Percentiles rank a stretch among this genome's conserved stretches.
Conservation (phyloP, 2,888 invertebrate species). For the Acleris cristana region DNA sequence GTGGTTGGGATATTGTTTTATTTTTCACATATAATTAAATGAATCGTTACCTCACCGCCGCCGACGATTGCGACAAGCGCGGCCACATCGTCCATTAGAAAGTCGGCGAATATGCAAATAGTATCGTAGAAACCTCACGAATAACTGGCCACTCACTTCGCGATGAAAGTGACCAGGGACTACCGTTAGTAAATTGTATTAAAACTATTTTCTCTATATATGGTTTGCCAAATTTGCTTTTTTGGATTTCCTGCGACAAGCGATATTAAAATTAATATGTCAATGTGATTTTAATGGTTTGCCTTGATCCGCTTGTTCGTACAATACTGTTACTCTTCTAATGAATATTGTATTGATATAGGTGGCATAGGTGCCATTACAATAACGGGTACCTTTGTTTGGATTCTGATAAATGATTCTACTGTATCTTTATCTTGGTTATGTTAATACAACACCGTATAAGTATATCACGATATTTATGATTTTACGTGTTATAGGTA, state of each 20-base stretch:
- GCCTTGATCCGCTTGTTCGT: too few relatives aligned
- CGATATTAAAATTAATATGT: neutral
- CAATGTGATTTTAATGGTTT: neutral
- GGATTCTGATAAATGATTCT: too few relatives aligned
- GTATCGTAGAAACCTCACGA: slow-evolving; percentile 84
- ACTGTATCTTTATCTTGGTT: too few relatives aligned
- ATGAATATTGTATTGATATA: too few relatives aligned
- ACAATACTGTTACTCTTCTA: too few relatives aligned
- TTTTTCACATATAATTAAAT: slow-evolving; percentile 75
- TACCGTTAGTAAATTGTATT: slow-evolving; percentile 80
- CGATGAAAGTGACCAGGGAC: slow-evolving; percentile 79
- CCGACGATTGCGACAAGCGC: slow-evolving; percentile 80
- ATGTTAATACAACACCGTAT: too few relatives aligned
- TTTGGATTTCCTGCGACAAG: neutral
- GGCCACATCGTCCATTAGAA: slow-evolving; percentile 83
- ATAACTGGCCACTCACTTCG: slow-evolving; percentile 82
- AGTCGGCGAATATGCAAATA: slow-evolving; percentile 84
- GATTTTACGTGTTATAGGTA: too few relatives aligned
- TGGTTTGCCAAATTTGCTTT: slow-evolving; percentile 60
- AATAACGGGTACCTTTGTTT: too few relatives aligned
- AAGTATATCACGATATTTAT: too few relatives aligned
- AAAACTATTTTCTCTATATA: slow-evolving; percentile 71
- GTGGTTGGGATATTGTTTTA: slow-evolving; percentile 66
- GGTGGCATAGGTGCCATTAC: too few relatives aligned
- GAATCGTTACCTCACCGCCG: slow-evolving; percentile 79